Conservation (phyloP, 2,797 vertebrate species). For the Myiotriccus ornatus region DNA sequence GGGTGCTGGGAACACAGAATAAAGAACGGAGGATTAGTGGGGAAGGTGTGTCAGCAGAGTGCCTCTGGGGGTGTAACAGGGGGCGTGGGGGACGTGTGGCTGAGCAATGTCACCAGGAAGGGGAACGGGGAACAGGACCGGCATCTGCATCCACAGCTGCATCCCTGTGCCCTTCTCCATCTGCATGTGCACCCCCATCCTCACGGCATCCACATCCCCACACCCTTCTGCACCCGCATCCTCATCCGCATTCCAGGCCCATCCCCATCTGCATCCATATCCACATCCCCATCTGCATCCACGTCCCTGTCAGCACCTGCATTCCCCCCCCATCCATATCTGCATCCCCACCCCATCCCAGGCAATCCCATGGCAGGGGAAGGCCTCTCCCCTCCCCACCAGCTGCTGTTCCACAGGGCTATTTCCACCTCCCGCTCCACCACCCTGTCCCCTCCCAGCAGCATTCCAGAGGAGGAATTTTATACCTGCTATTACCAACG, state of each 20-base stretch:
- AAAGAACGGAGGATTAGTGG: background rate
- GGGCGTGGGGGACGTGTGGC: rapidly evolving
- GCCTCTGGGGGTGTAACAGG: background rate
- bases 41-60: background rate
- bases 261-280: too few relatives aligned
- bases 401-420: background rate
- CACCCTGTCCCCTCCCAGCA: background rate
- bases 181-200: too few relatives aligned
- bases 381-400: background rate
- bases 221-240: too few relatives aligned
- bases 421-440: background rate
- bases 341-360: background rate
- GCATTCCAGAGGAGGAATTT: background rate
- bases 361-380: rapidly evolving
- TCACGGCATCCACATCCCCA: background rate
- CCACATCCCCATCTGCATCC: too few relatives aligned
- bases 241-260: too few relatives aligned
- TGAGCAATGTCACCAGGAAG: background rate
- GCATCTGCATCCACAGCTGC: background rate
- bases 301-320: too few relatives aligned
- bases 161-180: too few relatives aligned
- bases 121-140: rapidly evolving
- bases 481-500: background rate
- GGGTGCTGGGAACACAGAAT: background rate
- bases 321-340: too few relatives aligned